A percentile compares a stretch with the other conserved stretches of the same genome.
phyloP scores from a whole-genome alignment of 1,140 invertebrate species.

The Nasonia vitripennis region DNA sequence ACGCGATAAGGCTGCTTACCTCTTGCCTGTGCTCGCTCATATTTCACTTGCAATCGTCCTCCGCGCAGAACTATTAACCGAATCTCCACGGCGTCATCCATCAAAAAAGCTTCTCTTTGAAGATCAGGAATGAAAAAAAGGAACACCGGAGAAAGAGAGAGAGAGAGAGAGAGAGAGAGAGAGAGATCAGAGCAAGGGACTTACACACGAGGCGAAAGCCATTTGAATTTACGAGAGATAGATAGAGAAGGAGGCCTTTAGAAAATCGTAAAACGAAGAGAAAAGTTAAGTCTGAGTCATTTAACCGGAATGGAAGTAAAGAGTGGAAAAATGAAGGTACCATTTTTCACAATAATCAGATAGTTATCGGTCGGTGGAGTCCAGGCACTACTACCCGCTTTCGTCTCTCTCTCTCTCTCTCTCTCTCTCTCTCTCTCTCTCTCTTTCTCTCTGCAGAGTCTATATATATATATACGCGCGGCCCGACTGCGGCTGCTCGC shows the following conservation, averaged over 20 bases:
- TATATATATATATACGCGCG: neutral
- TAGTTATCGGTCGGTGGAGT: slow-evolving; percentile 31
- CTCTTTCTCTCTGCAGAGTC: neutral
- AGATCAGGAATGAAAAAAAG: neutral
- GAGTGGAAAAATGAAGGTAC: slow-evolving; percentile 42
- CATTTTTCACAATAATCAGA: slow-evolving; percentile 50
- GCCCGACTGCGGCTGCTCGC: neutral
- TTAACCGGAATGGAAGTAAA: slow-evolving; percentile 37
- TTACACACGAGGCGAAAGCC: slow-evolving; percentile 9
- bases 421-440: neutral
- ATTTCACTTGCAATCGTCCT: slow-evolving; percentile 40
- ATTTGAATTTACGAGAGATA: slow-evolving; percentile 36
- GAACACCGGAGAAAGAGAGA: neutral
- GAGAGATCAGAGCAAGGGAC: neutral
- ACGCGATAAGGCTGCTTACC: slow-evolving; percentile 3
- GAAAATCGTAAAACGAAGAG: slow-evolving; percentile 34
- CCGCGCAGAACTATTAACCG: neutral
- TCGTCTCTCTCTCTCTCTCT: neutral
- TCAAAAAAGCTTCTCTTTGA: slow-evolving; percentile 27
- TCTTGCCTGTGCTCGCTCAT: neutral
- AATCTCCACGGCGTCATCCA: slow-evolving; percentile 10
- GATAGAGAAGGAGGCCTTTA: neutral
- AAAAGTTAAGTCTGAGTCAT: slow-evolving; percentile 36
- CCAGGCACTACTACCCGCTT: neutral
- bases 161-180: neutral